Conservation (phyloP, 2,113 vertebrate genomes). For the human region DNA sequence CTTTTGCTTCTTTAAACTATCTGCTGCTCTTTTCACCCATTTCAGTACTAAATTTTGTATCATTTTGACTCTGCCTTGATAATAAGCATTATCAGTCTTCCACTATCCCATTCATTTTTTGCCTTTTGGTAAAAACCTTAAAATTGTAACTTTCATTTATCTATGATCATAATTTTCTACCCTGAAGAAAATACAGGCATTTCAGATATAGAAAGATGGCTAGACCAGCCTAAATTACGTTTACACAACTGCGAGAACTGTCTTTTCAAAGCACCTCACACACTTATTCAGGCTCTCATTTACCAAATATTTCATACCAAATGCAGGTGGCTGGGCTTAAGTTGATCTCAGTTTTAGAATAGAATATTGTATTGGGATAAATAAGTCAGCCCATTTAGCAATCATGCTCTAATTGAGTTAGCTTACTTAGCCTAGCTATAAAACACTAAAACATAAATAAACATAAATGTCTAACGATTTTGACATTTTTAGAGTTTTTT, state of each 20-base stretch:
- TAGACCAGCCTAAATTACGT: neutral
- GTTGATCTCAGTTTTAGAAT: neutral
- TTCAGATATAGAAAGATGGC: neutral
- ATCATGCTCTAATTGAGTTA: neutral
- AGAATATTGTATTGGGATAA: neutral
- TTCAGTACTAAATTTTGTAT: neutral
- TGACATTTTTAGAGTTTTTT: neutral
- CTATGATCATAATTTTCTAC: neutral
- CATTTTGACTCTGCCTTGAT: neutral
- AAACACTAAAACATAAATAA: neutral
- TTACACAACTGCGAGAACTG: neutral
- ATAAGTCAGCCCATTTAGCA: neutral
- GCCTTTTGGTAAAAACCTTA: neutral
- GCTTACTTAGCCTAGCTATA: neutral
- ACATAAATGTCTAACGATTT: neutral
- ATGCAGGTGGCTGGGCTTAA: neutral
- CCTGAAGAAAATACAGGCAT: neutral
- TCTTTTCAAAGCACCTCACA: neutral
- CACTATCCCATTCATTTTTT: neutral
- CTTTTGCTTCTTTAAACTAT: neutral
- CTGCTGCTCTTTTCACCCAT: neutral
- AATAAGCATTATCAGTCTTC: neutral
- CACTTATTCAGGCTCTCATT: neutral
- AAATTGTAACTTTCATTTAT: neutral
- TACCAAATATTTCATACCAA: neutral